Evolutionary conservation across 2,888 invertebrate genomes (phyloP).

Genomic region (Ctena decussata): DNA sequence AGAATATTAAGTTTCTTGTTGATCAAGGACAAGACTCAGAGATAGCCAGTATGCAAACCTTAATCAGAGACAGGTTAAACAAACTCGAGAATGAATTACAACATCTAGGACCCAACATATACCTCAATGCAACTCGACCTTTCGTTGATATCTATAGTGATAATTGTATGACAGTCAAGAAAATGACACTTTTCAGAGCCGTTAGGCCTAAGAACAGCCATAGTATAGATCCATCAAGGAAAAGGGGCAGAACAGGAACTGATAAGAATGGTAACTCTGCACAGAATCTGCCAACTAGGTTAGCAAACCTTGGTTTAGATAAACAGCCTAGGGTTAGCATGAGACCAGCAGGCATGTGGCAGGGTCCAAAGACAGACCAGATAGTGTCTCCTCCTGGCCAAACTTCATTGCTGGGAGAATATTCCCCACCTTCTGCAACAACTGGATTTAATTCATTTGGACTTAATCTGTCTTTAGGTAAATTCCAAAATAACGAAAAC

Average conservation of each 20-base stretch:
- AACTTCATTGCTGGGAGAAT: not conserved
- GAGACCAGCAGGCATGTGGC: conserved; percentile 3
- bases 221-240: not conserved
- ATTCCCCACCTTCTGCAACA: no score
- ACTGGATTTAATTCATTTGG: no score
- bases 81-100: not conserved
- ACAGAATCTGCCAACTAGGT: not conserved
- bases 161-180: conserved; percentile 4
- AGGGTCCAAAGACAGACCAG: not conserved
- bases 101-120: not conserved
- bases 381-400: not conserved
- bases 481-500: no score
- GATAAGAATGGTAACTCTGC: not conserved
- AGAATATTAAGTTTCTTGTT: conserved; percentile 32
- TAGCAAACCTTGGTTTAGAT: not conserved
- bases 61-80: not conserved
- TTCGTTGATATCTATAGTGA: not conserved
- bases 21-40: conserved; percentile 35
- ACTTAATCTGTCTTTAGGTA: not conserved
- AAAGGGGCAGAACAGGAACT: not conserved
- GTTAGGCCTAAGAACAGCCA: not conserved
- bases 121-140: not conserved
- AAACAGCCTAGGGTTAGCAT: not conserved
- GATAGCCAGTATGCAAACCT: conserved; percentile 24
- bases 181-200: not conserved